Base-by-base conservation (phyloP, 2,797 vertebrate species). In the Xenops minutus region DNA sequence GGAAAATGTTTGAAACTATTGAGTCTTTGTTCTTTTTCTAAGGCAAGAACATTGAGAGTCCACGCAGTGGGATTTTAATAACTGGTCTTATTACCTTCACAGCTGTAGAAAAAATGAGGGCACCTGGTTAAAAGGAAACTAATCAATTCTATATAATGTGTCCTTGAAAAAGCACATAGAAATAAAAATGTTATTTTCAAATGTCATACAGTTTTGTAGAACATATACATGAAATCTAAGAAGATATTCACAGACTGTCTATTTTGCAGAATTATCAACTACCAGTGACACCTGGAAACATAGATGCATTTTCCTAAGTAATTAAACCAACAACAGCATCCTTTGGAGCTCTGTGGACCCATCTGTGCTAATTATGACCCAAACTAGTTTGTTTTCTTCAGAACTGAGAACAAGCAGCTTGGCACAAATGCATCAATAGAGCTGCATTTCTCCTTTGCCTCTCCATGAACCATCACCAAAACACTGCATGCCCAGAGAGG, bases 1-100 rank as follows among this genome's bases (percentile, higher is more conserved):
- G 30, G 17, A 59, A 90, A 94, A 49, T 51, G 64, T 72, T 81
- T 92, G 79, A 95, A 94, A 93, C 51, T 58, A 41, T 89, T 88
- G 22, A 74, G 48, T 74, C 87, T 96, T 83, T 95, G 27, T 95
- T 92, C 75, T 84, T 85, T 91, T 89, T 95, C 84, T 88, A 90
- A 83, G 43, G 55, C n/a, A 81, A 85, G 85, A 94, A 66, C 62
- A 56, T 5, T 49, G 30, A 46, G 61, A 75, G 36, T 43, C 36
- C 66, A 55, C 51, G n/a, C 49, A 89, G 58, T 20, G 16, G 58
- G 72, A 64, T 88, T 88, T 95, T 94, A 91, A 80, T 89, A 94
- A 85, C 30, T 71, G 21, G n/a, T 41, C 55, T 92, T 87, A 68
- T 81, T 75, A 80, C n/a, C 56, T 83, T 88, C 94, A 88, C 85